These are phyloP conservation scores for Poecilia latipinna DNA, from an alignment of 2,113 vertebrate species.

Conservation along the genomic window DNA sequence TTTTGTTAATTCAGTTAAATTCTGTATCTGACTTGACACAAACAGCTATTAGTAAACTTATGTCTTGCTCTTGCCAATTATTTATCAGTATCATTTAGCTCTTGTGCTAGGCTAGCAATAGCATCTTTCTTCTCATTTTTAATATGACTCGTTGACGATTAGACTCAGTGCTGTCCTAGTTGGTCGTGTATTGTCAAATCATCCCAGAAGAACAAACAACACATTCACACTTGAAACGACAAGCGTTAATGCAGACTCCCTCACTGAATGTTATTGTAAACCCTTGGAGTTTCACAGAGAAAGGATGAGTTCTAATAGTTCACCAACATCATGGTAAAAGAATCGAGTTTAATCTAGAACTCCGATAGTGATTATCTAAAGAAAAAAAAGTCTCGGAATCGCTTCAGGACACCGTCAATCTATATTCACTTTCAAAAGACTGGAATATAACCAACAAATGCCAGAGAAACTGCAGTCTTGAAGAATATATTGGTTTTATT, in stretches of 20 bases:
- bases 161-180: no score
- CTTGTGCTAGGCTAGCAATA: no score
- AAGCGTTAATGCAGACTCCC: background rate
- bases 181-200: no score
- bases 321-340: background rate
- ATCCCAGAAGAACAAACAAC: no score
- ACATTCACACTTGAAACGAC: no score
- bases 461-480: background rate
- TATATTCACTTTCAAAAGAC: background rate
- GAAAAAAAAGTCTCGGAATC: background rate
- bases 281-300: background rate
- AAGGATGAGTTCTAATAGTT: background rate
- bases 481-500: background rate
- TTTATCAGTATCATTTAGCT: no score
- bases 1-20: background rate
- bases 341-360: background rate
- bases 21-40: no score
- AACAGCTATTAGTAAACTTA: no score
- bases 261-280: background rate
- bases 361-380: background rate
- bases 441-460: background rate
- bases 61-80: no score
- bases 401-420: no score
- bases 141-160: no score
- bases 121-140: no score